Percentiles rank a stretch among this genome's conserved stretches.
Conservation (phyloP, 2,888 invertebrate species). For the Athetis lepigone region DNA sequence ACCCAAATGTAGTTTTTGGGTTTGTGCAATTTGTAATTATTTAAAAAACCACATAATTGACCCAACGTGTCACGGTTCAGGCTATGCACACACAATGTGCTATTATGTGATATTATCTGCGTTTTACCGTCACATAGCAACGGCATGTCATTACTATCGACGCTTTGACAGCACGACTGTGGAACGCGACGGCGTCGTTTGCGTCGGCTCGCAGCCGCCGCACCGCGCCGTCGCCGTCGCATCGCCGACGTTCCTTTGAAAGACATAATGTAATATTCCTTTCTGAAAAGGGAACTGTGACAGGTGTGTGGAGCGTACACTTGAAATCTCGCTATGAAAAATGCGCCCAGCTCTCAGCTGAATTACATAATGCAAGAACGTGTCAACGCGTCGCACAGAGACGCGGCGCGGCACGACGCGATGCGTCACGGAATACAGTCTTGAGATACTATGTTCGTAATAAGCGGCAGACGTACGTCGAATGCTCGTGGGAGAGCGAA, state of each 20-base stretch:
- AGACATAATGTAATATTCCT: slow-evolving; percentile 86
- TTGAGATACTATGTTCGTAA: slow-evolving; percentile 84
- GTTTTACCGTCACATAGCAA: slow-evolving; percentile 66
- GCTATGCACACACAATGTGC: slow-evolving; percentile 61
- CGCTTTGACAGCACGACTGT: slow-evolving; percentile 68
- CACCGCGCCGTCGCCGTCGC: slow-evolving; percentile 45
- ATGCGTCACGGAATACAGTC: slow-evolving; percentile 67
- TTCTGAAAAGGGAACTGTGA: slow-evolving; percentile 78
- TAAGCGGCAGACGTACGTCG: slow-evolving; percentile 79
- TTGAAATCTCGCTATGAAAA: slow-evolving; percentile 86
- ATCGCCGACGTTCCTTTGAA: slow-evolving; percentile 71
- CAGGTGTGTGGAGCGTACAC: slow-evolving; percentile 82
- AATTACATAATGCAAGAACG: slow-evolving; percentile 85
- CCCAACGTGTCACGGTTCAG: slow-evolving; percentile 60
- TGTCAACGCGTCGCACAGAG: slow-evolving; percentile 77
- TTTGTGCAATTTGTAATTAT: slow-evolving; percentile 47
- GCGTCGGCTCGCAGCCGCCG: slow-evolving; percentile 47
- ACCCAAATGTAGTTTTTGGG: slow-evolving; percentile 45
- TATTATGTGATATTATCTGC: slow-evolving; percentile 68
- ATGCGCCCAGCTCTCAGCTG: slow-evolving; percentile 78
- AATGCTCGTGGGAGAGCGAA: slow-evolving; percentile 68
- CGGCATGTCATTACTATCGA: slow-evolving; percentile 66
- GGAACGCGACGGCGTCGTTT: slow-evolving; percentile 47
- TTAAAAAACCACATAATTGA: slow-evolving; percentile 51
- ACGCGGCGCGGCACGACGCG: slow-evolving; percentile 61